Evolutionary conservation across 2,888 invertebrate genomes (phyloP).

Genomic region (Agrilus mali): DNA sequence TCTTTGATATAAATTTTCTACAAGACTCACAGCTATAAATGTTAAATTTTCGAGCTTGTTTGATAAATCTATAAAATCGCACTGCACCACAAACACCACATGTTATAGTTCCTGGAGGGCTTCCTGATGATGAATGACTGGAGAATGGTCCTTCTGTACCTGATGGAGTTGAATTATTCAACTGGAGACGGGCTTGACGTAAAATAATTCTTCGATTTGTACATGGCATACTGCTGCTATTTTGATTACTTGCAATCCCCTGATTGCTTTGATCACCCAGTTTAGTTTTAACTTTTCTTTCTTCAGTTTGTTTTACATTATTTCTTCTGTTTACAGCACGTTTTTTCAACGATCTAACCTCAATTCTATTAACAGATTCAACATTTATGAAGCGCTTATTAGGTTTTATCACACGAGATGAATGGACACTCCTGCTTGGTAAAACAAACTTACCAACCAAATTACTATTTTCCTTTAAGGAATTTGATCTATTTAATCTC

Average conservation of each 20-base stretch:
- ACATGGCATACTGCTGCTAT: constrained; percentile 33
- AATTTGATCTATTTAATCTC: constrained; percentile 12
- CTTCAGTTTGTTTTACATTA: constrained; percentile 9
- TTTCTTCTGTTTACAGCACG: constrained; percentile 23
- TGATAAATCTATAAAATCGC: constrained; percentile 61
- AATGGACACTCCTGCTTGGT: constrained; percentile 71
- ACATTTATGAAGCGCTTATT: constrained; percentile 73
- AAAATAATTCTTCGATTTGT: constrained; percentile 54
- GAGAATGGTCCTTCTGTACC: constrained; percentile 59
- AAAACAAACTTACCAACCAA: constrained; percentile 55
- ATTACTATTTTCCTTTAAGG: constrained; percentile 18
- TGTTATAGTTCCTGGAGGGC: constrained; percentile 51
- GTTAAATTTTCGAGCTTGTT: constrained; percentile 72
- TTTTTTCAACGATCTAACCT: constrained; percentile 27
- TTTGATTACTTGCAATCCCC: constrained; percentile 30
- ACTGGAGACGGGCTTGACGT: constrained; percentile 53
- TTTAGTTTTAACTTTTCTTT: constrained; percentile 4
- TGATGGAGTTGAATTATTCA: constrained; percentile 36
- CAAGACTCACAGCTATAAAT: constrained; percentile 78
- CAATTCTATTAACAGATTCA: constrained; percentile 28
- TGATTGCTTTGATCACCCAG: constrained; percentile 35
- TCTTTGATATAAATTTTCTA: constrained; percentile 73
- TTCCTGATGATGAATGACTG: constrained; percentile 28
- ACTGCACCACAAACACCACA: constrained; percentile 73
- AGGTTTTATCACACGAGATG: constrained; percentile 77